A percentile compares a stretch with the other conserved stretches of the same genome.
Conservation (phyloP, 2,113 vertebrate species). For the Hemiscyllium ocellatum region DNA sequence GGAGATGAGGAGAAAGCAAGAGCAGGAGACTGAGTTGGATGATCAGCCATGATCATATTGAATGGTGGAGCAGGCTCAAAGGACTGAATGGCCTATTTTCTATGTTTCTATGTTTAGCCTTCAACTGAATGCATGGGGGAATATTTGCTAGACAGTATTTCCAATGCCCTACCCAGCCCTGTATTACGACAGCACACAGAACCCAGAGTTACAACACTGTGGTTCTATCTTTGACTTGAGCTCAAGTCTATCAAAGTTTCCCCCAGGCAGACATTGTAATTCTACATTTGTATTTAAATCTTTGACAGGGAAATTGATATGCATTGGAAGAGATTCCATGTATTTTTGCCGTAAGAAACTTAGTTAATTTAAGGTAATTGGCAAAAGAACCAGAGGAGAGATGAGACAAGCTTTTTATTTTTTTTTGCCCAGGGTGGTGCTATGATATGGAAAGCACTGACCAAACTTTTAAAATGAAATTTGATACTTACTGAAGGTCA, state of each 20-base stretch:
- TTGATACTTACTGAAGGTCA: background rate
- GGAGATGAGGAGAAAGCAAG: no score
- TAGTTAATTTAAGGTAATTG: background rate
- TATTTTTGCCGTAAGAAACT: background rate
- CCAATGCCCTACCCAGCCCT: background rate
- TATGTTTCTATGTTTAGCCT: no score
- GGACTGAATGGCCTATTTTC: no score
- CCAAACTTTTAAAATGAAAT: background rate
- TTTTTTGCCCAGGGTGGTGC: background rate
- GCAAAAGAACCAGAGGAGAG: background rate
- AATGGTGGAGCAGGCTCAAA: no score
- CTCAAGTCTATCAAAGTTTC: background rate
- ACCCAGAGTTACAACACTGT: background rate
- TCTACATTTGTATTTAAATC: background rate
- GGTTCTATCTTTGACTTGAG: background rate
- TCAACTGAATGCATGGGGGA: background rate
- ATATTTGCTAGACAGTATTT: background rate
- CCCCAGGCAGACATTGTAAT: background rate
- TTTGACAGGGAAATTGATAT: slow-evolving; percentile 1
- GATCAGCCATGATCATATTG: no score
- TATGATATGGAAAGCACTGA: background rate
- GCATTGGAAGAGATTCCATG: background rate
- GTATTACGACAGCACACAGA: background rate
- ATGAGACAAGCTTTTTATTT: background rate
- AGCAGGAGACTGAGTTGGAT: no score